Percentiles rank a stretch among this genome's conserved stretches.
phyloP scores from a whole-genome alignment of 2,888 invertebrate genomes.

The Cheilosia soror region DNA sequence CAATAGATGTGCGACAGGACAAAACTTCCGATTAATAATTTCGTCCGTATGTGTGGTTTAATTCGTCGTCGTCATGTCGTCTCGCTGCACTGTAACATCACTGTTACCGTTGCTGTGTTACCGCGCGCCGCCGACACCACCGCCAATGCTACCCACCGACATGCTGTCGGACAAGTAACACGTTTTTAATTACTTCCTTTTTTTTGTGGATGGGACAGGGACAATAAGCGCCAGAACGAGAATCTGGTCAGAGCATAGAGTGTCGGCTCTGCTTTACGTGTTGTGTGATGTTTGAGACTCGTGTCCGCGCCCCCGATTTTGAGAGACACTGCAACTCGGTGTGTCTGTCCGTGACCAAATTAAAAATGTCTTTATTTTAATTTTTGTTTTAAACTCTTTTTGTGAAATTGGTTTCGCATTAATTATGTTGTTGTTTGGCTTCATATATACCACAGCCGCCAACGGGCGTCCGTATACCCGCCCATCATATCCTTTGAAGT shows the following conservation, averaged over 20 bases:
- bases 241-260: neutral
- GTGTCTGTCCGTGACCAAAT: conserved; percentile 62
- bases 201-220: conserved; percentile 15
- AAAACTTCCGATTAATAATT: conserved; percentile 71
- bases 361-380: conserved; percentile 74
- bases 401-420: conserved; percentile 73
- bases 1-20: conserved; percentile 61
- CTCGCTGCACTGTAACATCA: conserved; percentile 48
- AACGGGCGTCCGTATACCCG: conserved; percentile 6
- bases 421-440: conserved; percentile 70
- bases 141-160: conserved; percentile 54
- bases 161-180: conserved; percentile 74
- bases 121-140: conserved; percentile 24
- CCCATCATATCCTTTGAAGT: conserved; percentile 70
- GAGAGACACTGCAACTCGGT: conserved; percentile 49
- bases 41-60: conserved; percentile 72
- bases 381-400: conserved; percentile 65
- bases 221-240: conserved; percentile 7
- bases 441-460: conserved; percentile 38
- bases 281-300: conserved; percentile 61
- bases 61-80: conserved; percentile 73
- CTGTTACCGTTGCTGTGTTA: conserved; percentile 18
- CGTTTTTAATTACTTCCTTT: conserved; percentile 74
- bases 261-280: conserved; percentile 43
- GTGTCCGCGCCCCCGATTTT: conserved; percentile 64